Percentiles rank a stretch among this genome's conserved stretches.
These are phyloP conservation scores for Drosophila macrospina DNA, from an alignment of 2,888 invertebrate species.

Conservation along the genomic window DNA sequence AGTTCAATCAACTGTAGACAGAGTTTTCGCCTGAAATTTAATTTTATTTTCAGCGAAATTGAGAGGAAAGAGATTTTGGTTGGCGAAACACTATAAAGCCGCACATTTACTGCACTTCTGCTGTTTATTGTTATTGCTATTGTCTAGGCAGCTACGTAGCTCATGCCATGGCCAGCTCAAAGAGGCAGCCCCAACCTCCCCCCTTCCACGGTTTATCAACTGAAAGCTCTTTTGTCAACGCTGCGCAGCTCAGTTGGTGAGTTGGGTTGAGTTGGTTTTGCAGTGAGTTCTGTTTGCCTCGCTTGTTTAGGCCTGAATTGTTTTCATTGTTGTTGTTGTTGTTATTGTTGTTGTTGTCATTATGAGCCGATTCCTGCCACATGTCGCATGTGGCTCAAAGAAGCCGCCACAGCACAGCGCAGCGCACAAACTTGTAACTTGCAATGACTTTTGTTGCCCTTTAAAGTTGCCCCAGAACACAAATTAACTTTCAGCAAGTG, in stretches of 20 bases:
- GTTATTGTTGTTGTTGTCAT: constrained; percentile 35
- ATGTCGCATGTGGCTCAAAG: constrained; percentile 52
- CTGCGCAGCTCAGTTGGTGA: constrained; percentile 22
- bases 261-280: constrained; percentile 35
- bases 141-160: constrained; percentile 35
- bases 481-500: constrained; percentile 53
- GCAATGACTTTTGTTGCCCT: constrained; percentile 30
- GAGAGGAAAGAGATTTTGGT: constrained; percentile 39
- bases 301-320: constrained; percentile 46
- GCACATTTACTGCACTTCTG: constrained; percentile 35
- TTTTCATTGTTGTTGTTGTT: constrained; percentile 44
- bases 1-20: no score
- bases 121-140: constrained; percentile 64
- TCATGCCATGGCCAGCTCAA: constrained; percentile 3
- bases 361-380: constrained; percentile 60
- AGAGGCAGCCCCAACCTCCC: not conserved
- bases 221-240: constrained; percentile 56
- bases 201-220: not conserved
- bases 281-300: constrained; percentile 27
- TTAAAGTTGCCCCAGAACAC: constrained; percentile 65
- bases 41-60: constrained; percentile 3
- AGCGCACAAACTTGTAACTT: constrained; percentile 17
- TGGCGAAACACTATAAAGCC: constrained; percentile 31
- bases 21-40: not conserved
- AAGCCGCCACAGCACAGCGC: constrained; percentile 20